Base-by-base conservation (phyloP, 64 coral and sea anemone species). In the Actinia tenebrosa region DNA sequence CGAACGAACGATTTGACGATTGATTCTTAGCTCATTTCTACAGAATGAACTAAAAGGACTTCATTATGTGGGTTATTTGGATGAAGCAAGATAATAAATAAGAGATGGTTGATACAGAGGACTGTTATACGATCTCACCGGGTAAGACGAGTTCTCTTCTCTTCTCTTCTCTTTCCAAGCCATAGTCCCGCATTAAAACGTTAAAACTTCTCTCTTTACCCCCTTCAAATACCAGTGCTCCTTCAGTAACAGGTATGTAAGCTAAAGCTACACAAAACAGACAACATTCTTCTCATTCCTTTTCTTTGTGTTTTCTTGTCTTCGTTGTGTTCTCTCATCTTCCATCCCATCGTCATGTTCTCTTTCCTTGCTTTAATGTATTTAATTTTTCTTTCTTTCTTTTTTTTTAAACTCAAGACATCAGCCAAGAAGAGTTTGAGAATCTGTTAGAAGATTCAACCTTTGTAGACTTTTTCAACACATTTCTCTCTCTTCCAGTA, bases 401-500 rank as follows among this genome's bases (percentile, higher is more conserved):
- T 50, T 50, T 50, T 50, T 23, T 69, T 27, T 8, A 3, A 13
- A 61, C 60, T 18, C 16, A 53, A 50, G 43, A 22, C 83, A 77
- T 84, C 72, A 92, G 90, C 44, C 58, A 92, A 59, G 78, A 87
- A 37, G 44, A 82, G 60, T 92, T 92, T 87, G 85, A 87, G 2
- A 87, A 44, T 17, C 90, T 92, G 13, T 60, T 92, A 60, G 86
- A 63, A 16, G 86, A 92, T 22, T 10, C 90, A 20, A 87, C 61
- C 20, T 92, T 92, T 84, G 86, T 87, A 14, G 86, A 92, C 53
- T 92, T 78, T 50, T 87, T 92, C 23, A 92, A 92, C 79, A 87
- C 90, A 3, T 92, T 92, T 56, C 90, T 92, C 13, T 92, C 85
- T 20, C 66, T 92, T 18, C 90, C 90, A 60, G 90, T 92, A 83